Conservation (phyloP, 2,113 vertebrate species). For the Tyto alba region DNA sequence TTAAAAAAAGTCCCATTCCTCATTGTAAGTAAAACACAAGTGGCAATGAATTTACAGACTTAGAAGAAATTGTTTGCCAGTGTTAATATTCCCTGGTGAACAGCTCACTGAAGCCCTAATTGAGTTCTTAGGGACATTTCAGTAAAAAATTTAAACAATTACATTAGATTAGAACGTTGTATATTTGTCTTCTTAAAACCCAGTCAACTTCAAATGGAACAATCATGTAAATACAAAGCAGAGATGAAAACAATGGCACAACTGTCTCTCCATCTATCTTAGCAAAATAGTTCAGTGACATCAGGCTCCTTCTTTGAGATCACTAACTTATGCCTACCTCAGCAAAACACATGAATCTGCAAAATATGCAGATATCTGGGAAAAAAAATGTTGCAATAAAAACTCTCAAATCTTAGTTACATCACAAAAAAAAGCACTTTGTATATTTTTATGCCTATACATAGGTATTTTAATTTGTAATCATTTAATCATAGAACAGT, state of each 20-base stretch:
- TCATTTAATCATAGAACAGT: neutral
- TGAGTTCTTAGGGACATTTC: neutral
- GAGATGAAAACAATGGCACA: neutral
- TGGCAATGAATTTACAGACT: neutral
- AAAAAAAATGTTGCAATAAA: neutral
- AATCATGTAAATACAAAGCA: slow-evolving; percentile 35
- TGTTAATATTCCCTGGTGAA: neutral
- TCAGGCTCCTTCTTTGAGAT: neutral
- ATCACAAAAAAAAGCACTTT: neutral
- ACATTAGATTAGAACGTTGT: neutral
- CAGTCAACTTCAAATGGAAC: neutral
- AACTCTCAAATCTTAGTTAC: neutral
- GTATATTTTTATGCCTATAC: neutral
- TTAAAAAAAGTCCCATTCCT: neutral
- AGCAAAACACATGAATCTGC: neutral
- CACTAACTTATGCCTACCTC: slow-evolving; percentile 31
- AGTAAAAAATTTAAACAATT: slow-evolving; percentile 21
- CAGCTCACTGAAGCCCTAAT: slow-evolving; percentile 5
- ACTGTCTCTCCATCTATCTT: neutral
- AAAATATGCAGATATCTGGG: neutral
- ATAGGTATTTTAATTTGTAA: neutral
- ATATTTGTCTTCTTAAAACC: neutral
- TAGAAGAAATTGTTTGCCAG: neutral
- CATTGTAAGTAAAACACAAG: neutral
- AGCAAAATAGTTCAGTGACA: neutral